Evolutionary conservation across 1,140 invertebrate genomes (phyloP).

Genomic region (Trypoxylus dichotomus): DNA sequence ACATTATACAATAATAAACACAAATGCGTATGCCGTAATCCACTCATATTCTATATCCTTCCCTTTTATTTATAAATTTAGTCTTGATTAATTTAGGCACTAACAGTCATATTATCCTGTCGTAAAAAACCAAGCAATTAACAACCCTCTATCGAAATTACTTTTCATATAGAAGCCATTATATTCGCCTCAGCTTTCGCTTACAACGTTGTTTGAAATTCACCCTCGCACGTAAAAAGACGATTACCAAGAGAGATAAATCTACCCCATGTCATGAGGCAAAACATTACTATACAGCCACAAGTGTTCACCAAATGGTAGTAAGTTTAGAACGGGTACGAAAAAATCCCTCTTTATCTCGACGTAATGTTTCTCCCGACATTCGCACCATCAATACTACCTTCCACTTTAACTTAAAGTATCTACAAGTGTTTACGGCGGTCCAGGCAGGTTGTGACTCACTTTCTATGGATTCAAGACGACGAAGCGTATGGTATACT

Average conservation of each 20-base stretch:
- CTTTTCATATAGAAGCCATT: not conserved
- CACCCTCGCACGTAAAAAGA: conserved; percentile 35
- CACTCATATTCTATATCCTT: too few species aligned
- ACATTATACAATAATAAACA: too few species aligned
- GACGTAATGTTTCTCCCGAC: not conserved
- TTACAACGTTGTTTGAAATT: not conserved
- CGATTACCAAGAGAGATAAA: conserved; percentile 37
- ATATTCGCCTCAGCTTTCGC: not conserved
- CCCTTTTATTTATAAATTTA: too few species aligned
- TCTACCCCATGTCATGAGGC: conserved; percentile 36
- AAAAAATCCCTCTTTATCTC: not conserved
- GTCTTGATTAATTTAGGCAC: too few species aligned
- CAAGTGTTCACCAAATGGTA: conserved; percentile 37
- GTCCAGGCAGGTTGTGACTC: not conserved
- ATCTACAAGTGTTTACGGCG: conserved; percentile 35
- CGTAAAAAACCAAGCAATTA: not conserved
- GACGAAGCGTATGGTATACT: not conserved
- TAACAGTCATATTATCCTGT: too few species aligned
- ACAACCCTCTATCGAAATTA: not conserved
- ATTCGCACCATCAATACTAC: conserved; percentile 32
- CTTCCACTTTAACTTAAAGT: conserved; percentile 34
- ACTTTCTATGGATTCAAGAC: not conserved
- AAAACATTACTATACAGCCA: conserved; percentile 38
- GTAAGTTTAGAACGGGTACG: conserved; percentile 31
- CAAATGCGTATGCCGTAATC: too few species aligned